Evolutionary conservation across 2,888 invertebrate genomes (phyloP).

Genomic region (Phalera bucephala): DNA sequence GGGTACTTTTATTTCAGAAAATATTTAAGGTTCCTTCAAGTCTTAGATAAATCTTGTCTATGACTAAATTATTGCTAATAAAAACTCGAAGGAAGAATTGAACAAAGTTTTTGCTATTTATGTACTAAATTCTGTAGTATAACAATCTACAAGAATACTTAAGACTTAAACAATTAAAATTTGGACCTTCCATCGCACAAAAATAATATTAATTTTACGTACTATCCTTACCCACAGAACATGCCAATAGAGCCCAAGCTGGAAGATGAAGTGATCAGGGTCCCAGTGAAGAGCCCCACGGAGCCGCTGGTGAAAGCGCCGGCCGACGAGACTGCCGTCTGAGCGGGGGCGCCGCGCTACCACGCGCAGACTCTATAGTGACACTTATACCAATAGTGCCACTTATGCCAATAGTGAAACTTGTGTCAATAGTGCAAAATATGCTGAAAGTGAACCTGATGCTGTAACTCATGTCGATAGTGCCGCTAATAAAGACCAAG

Average conservation of each 20-base stretch:
- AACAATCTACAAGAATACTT: too few relatives aligned
- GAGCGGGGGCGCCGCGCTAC: constrained; percentile 45
- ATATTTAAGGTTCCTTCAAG: too few relatives aligned
- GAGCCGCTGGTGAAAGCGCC: constrained; percentile 41
- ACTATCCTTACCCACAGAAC: constrained; percentile 49
- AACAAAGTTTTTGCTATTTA: too few relatives aligned
- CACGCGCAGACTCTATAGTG: constrained; percentile 45
- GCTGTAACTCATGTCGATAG: constrained; percentile 70
- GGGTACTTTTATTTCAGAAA: too few relatives aligned
- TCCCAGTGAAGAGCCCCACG: constrained; percentile 52
- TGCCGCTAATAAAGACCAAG: constrained; percentile 67
- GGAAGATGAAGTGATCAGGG: constrained; percentile 67
- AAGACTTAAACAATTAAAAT: too few relatives aligned
- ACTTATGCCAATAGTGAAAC: background rate
- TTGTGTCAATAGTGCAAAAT: background rate
- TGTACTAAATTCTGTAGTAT: too few relatives aligned
- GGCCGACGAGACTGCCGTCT: constrained; percentile 75
- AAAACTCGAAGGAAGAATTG: too few relatives aligned
- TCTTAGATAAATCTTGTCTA: too few relatives aligned
- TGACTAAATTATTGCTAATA: too few relatives aligned
- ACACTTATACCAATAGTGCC: constrained; percentile 4
- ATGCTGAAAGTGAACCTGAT: too few relatives aligned
- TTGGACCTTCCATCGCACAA: too few relatives aligned
- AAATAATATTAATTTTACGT: too few relatives aligned
- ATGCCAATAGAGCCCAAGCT: constrained; percentile 68